Evolutionary conservation across 35 echinoderm and acorn worm species (phyloP).

Genomic region (Apostichopus japonicus): DNA sequence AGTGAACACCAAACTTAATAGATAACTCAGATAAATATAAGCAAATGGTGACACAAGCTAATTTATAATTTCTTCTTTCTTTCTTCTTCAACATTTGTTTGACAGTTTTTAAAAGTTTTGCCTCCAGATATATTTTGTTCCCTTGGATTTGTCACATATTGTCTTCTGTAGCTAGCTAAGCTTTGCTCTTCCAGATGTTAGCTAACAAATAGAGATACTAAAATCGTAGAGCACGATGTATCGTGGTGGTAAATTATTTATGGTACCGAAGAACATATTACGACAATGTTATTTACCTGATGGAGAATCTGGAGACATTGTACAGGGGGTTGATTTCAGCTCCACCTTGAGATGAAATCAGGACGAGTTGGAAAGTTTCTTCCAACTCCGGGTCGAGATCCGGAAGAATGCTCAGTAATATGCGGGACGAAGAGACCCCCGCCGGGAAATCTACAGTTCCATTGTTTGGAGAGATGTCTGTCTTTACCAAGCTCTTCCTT

Average conservation of each 20-base stretch:
- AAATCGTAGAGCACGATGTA: too few species aligned
- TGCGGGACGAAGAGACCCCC: conserved; percentile 68
- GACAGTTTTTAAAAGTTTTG: not conserved
- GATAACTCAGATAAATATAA: too few species aligned
- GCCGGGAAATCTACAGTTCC: conserved; percentile 76
- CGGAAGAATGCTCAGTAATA: conserved; percentile 75
- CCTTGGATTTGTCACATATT: too few species aligned
- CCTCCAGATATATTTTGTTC: too few species aligned
- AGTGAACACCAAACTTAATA: too few species aligned
- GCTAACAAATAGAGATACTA: too few species aligned
- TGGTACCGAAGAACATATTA: not conserved
- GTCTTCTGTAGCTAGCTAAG: too few species aligned
- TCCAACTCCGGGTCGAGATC: conserved; percentile 75
- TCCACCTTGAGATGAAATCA: conserved; percentile 80
- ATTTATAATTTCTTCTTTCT: too few species aligned
- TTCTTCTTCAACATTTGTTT: too few species aligned
- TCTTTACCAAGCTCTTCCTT: conserved; percentile 4
- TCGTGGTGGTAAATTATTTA: not conserved
- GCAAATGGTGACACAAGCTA: too few species aligned
- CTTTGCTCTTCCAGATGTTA: too few species aligned
- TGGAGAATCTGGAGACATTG: conserved; percentile 75
- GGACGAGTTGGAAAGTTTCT: conserved; percentile 65
- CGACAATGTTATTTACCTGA: conserved; percentile 54
- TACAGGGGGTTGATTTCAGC: conserved; percentile 85
- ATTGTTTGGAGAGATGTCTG: conserved; percentile 75